These are phyloP conservation scores for Blastobasis lacticolella DNA, from an alignment of 2,888 invertebrate genomes.

Conservation along the genomic window DNA sequence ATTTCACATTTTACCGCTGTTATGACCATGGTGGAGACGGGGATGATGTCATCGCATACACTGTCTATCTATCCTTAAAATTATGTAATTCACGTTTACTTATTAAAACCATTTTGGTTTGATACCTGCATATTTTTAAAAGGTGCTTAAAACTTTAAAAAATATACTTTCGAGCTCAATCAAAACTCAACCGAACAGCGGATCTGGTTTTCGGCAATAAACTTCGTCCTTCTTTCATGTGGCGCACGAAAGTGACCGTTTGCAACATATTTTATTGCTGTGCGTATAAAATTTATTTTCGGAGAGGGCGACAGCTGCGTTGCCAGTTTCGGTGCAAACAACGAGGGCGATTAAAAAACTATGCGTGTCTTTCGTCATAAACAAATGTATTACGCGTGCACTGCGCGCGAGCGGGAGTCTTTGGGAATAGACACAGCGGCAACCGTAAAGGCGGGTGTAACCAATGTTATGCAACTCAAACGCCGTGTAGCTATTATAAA, in stretches of 20 bases:
- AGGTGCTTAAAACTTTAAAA: too few species aligned
- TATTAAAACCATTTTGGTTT: too few species aligned
- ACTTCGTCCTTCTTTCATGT: constrained; percentile 18
- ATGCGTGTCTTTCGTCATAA: constrained; percentile 8
- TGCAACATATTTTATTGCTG: constrained; percentile 16
- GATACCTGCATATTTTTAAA: too few species aligned
- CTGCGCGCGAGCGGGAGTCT: constrained; percentile 7
- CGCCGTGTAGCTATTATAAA: constrained; percentile 3
- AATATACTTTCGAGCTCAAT: too few species aligned
- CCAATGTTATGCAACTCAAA: constrained; percentile 4
- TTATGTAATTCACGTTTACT: too few species aligned
- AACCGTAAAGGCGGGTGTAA: not conserved
- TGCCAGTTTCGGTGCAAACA: constrained; percentile 5
- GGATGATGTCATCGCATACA: too few species aligned
- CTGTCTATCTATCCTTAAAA: too few species aligned
- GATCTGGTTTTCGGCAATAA: constrained; percentile 22
- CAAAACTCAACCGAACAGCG: constrained; percentile 9
- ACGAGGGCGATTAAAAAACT: constrained; percentile 8
- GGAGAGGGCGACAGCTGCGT: constrained; percentile 16
- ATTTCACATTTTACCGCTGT: too few species aligned
- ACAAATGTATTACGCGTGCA: constrained; percentile 8
- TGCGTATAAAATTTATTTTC: constrained; percentile 18
- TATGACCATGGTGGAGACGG: too few species aligned
- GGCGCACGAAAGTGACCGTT: constrained; percentile 20
- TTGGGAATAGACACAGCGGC: constrained; percentile 12